A percentile compares a stretch with the other conserved stretches of the same genome.
phyloP scores from a whole-genome alignment of 1,140 invertebrate genomes.

The Saxidomus purpurata region DNA sequence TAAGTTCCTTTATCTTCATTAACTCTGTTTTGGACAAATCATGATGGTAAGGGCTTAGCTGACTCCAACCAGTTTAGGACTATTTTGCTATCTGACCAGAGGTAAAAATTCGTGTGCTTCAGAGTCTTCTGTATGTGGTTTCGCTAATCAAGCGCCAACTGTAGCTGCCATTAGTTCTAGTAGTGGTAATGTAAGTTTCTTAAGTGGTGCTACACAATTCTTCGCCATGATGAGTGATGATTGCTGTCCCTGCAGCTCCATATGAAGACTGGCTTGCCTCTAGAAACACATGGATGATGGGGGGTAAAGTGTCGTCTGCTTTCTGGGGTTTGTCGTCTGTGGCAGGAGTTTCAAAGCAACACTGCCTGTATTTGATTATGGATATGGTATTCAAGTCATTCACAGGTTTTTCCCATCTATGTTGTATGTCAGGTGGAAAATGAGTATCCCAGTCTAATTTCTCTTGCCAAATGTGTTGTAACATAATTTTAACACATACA shows the following conservation, averaged over 20 bases:
- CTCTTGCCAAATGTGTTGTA: too few relatives aligned
- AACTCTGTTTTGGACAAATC: slow-evolving; percentile 14
- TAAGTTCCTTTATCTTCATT: neutral
- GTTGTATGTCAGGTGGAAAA: slow-evolving; percentile 10
- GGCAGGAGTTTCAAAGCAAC: neutral
- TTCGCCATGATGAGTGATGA: too few relatives aligned
- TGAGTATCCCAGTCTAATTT: slow-evolving; percentile 60
- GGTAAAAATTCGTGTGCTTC: neutral
- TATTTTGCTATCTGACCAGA: neutral
- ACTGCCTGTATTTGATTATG: neutral
- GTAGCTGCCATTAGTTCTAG: slow-evolving; percentile 37
- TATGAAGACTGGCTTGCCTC: too few relatives aligned
- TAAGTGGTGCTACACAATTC: too few relatives aligned
- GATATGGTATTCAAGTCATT: too few relatives aligned
- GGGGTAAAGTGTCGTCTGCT: neutral
- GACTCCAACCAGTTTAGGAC: too few relatives aligned
- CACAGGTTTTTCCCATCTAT: neutral
- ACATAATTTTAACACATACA: too few relatives aligned
- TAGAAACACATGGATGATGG: slow-evolving; percentile 36
- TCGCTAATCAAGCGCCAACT: neutral
- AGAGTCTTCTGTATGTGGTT: neutral
- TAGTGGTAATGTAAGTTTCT: slow-evolving; percentile 26
- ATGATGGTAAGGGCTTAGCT: neutral
- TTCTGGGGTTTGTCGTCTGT: neutral
- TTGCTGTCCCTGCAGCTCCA: too few relatives aligned